Conservation (phyloP, 2,113 vertebrate genomes). For the Rhodinocichla rosea region DNA sequence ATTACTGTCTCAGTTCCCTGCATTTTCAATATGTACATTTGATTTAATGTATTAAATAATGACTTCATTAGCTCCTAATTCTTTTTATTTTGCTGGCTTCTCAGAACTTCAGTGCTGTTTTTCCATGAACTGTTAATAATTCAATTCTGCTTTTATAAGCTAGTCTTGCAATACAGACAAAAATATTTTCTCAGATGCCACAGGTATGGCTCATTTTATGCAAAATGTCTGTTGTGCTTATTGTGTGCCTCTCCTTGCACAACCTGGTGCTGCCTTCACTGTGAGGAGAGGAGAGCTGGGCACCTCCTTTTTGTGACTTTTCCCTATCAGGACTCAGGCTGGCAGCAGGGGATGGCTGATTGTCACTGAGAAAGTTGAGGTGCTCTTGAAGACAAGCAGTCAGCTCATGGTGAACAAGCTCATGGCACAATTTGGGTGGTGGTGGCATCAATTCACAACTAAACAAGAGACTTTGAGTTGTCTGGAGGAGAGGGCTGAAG, state of each 20-base stretch:
- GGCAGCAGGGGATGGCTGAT: fast-evolving
- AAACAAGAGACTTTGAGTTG: fast-evolving
- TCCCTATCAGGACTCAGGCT: neutral
- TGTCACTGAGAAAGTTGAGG: neutral
- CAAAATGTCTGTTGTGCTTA: neutral
- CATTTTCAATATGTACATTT: neutral
- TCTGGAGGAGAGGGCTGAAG: neutral
- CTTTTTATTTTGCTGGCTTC: neutral
- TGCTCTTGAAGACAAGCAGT: neutral
- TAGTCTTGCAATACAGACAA: neutral
- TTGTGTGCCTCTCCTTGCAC: neutral
- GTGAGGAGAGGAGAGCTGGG: neutral
- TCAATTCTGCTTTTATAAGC: neutral
- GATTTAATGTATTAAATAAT: neutral
- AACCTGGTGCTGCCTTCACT: neutral
- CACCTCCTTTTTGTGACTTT: neutral
- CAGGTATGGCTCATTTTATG: neutral
- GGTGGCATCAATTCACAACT: neutral
- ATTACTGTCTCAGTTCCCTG: neutral
- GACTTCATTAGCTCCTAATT: neutral
- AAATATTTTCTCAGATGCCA: neutral
- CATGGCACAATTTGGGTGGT: fast-evolving
- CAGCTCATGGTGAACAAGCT: neutral
- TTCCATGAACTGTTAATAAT: neutral
- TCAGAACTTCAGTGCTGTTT: neutral